These are phyloP conservation scores for Gila orcuttii DNA, from an alignment of 2,113 vertebrate genomes.

Conservation along the genomic window DNA sequence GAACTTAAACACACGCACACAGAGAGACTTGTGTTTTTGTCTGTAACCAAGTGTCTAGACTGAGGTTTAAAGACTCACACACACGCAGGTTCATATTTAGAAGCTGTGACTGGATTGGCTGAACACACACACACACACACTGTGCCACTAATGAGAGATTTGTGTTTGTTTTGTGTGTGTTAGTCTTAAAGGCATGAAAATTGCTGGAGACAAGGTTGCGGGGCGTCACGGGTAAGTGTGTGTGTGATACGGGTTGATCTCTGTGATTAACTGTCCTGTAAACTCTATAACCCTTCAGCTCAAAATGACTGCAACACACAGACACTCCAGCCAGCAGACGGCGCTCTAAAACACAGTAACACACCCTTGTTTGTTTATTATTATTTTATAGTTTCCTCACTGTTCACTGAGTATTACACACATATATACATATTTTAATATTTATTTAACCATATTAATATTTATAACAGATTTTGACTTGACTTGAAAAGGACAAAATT, in stretches of 20 bases:
- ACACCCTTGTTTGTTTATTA: not conserved
- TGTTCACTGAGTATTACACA: too few species aligned
- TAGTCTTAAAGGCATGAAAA: not conserved
- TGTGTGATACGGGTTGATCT: not conserved
- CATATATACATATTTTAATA: too few species aligned
- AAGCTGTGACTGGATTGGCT: not conserved
- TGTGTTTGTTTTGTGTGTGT: not conserved
- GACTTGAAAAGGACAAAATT: too few species aligned
- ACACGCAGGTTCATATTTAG: not conserved
- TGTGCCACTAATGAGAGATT: not conserved
- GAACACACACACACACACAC: not conserved
- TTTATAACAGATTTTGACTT: too few species aligned
- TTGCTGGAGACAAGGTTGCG: not conserved
- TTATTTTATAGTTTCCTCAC: too few species aligned
- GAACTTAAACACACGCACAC: not conserved
- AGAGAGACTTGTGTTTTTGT: not conserved
- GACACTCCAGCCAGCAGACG: not conserved
- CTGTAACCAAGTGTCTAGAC: not conserved
- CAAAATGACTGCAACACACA: not conserved
- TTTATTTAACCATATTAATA: too few species aligned
- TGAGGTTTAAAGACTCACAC: not conserved
- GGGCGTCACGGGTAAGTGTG: not conserved
- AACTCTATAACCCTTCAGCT: conserved; percentile 3
- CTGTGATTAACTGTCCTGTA: conserved; percentile 26
- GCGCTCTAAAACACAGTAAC: not conserved